Evolutionary conservation across 2,113 vertebrate species (phyloP), one percentile per base, ranked within the genome.

Genomic region (Marmota flaviventris): DNA sequence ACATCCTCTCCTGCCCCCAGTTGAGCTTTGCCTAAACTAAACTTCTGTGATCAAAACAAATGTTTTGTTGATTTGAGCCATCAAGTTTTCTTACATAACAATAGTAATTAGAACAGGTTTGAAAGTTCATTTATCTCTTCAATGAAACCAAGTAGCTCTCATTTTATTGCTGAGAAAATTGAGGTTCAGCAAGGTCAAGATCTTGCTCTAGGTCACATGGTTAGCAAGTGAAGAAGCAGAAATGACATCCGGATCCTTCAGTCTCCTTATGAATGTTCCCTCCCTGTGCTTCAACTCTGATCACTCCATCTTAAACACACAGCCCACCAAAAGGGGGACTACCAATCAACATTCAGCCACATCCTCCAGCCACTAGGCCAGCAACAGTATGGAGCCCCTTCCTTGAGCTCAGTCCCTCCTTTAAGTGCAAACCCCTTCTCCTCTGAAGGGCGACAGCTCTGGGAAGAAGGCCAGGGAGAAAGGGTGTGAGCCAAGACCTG

Each of bases 391-490:
- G 39, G 48, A 95, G 85, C 56, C 93, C 56, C 73, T 51, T 20
- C 42, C 72, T 13, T 56, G 53, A 78, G 45, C 17, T 79, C 39
- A 39, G 39, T 39, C 39, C 39, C 39, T 39, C 39, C 39, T 39
- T 39, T 70, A 32, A 69, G 53, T 5, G 69, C 76, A 93, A 97
- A 81, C 84, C 42, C 63, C 67, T 96, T 97, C 93, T 97, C 93
- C 82, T 96, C 95, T 97, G 95, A 98, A 98, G 97, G 97, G 87
- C 96, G 97, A 87, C 48, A 1, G 45, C 95, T 92, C 97, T 83
- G 77, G 97, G 97, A 97, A 96, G 65, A 92, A 95, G 87, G 97
- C 97, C 97, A 98, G 87, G 65, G 70, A 85, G 85, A 24, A 45
- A 24, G 3, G n/a, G 42, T 85, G 48, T 77, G 85, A 96, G 97